A percentile compares a stretch with the other conserved stretches of the same genome.
These are phyloP conservation scores for Ctenopoma kingsleyae DNA, from an alignment of 2,797 vertebrate genomes.

Conservation along the genomic window DNA sequence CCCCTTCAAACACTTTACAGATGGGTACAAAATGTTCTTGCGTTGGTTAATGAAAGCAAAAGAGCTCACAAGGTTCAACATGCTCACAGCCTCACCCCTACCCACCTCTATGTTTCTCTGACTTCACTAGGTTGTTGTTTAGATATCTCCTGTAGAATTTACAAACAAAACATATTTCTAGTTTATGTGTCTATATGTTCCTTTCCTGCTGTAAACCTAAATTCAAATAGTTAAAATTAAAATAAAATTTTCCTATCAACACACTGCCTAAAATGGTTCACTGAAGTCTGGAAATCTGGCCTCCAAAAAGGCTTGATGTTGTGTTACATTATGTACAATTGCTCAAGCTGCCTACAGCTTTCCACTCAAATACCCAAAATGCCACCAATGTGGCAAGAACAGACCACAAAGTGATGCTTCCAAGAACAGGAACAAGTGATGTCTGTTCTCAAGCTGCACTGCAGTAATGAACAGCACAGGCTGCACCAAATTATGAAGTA, in stretches of 20 bases:
- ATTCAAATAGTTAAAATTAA: background rate
- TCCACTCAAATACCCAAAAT: slow-evolving; percentile 14
- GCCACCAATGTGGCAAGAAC: slow-evolving; percentile 15
- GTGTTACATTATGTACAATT: slow-evolving; percentile 1
- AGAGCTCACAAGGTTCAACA: slow-evolving; percentile 5
- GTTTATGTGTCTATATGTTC: background rate
- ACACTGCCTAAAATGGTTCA: background rate
- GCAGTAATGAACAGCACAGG: slow-evolving; percentile 37
- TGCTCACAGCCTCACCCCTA: background rate
- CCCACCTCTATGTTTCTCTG: background rate
- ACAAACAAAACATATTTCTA: background rate
- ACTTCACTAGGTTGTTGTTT: background rate
- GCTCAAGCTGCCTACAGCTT: slow-evolving; percentile 14
- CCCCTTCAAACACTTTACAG: slow-evolving; percentile 21
- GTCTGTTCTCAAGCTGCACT: slow-evolving; percentile 36
- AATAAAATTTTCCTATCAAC: background rate
- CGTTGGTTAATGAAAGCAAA: slow-evolving; percentile 10
- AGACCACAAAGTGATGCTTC: slow-evolving; percentile 20
- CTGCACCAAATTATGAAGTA: slow-evolving; percentile 42
- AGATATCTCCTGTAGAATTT: slow-evolving; percentile 5
- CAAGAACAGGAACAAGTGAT: slow-evolving; percentile 17
- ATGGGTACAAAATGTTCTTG: slow-evolving; percentile 20
- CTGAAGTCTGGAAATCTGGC: background rate
- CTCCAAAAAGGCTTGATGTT: background rate
- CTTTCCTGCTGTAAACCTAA: background rate